A percentile compares a stretch with the other conserved stretches of the same genome.
Conservation (phyloP, 2,888 invertebrate genomes). For the Punctoribates punctum region DNA sequence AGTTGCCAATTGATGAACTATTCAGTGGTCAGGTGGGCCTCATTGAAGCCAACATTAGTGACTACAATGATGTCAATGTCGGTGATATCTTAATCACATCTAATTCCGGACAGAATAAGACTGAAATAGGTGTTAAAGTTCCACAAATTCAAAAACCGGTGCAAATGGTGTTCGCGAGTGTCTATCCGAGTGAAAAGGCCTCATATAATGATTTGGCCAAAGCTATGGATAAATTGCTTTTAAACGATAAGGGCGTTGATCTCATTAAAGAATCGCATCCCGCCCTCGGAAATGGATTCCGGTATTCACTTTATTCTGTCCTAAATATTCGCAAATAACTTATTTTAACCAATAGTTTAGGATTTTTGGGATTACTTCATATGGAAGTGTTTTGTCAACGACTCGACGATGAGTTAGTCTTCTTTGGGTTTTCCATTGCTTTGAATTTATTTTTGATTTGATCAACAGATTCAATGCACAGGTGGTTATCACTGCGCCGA, state of each 20-base stretch:
- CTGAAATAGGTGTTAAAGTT: background rate
- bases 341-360: constrained; percentile 51
- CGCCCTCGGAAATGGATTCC: constrained; percentile 57
- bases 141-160: constrained; percentile 37
- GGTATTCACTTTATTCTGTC: background rate
- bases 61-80: constrained; percentile 67
- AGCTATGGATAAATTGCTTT: constrained; percentile 82
- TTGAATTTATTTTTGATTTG: background rate
- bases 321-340: background rate
- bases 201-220: constrained; percentile 68
- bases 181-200: constrained; percentile 87
- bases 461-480: constrained; percentile 52
- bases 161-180: constrained; percentile 68
- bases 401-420: constrained; percentile 56
- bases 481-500: constrained; percentile 58
- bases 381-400: constrained; percentile 59
- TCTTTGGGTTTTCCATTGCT: background rate
- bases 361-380: constrained; percentile 57
- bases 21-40: constrained; percentile 90
- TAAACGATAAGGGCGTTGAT: constrained; percentile 92
- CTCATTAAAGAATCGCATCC: constrained; percentile 69
- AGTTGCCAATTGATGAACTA: constrained; percentile 56
- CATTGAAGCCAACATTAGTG: constrained; percentile 73
- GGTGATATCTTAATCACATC: constrained; percentile 69
- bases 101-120: background rate